A percentile compares a stretch with the other conserved stretches of the same genome.
These are phyloP conservation scores for Stichopus horrens DNA, from an alignment of 53 echinoderm and acorn worm genomes.

Conservation along the genomic window DNA sequence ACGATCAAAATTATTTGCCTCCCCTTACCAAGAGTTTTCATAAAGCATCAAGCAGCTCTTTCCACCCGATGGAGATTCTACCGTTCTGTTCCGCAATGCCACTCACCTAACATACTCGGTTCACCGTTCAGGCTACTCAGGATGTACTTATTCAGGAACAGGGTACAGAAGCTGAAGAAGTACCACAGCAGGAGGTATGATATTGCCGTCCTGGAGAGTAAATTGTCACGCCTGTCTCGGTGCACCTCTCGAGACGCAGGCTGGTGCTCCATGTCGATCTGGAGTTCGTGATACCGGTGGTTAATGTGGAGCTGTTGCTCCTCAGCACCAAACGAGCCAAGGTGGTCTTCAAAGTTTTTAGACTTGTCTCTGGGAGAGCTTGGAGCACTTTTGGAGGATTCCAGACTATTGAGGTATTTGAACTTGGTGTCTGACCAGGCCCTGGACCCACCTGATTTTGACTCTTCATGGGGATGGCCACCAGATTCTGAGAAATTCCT, in stretches of 20 bases:
- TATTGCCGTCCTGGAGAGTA: conserved; percentile 71
- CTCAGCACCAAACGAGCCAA: not conserved
- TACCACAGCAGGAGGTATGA: conserved; percentile 82
- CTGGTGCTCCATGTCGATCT: not conserved
- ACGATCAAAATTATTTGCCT: not conserved
- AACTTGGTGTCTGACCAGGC: not conserved
- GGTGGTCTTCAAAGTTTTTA: not conserved
- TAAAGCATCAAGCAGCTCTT: no score
- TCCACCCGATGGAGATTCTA: no score
- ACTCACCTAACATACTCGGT: conserved; percentile 91
- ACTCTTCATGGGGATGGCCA: not conserved
- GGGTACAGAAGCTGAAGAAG: conserved; percentile 96
- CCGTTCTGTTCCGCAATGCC: not conserved
- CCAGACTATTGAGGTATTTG: not conserved
- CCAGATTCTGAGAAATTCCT: conserved; percentile 32
- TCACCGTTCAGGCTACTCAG: conserved; percentile 79
- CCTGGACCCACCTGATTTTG: not conserved
- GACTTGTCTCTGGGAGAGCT: not conserved
- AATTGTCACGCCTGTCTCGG: conserved; percentile 64
- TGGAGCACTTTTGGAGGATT: not conserved
- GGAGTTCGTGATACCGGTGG: conserved; percentile 4
- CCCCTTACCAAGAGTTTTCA: not conserved
- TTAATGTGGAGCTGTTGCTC: not conserved
- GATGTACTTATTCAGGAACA: conserved; percentile 97
- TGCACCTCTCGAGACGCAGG: not conserved